phyloP scores from a whole-genome alignment of 2,113 vertebrate genomes.

The Scophthalmus maximus region DNA sequence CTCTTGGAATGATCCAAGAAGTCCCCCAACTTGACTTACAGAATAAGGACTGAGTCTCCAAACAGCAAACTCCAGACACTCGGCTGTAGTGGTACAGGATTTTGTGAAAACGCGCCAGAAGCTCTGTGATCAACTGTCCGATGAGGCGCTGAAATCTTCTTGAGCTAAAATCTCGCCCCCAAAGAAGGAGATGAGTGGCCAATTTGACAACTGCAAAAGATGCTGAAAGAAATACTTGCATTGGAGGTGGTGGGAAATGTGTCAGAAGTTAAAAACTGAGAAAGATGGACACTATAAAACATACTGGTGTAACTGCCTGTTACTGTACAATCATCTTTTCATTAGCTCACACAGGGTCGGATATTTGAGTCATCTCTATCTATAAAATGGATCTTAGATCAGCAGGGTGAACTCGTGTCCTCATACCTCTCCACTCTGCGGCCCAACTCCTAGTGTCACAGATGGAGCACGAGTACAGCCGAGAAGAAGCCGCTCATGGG shows the following conservation, averaged over 20 bases:
- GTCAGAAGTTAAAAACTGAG: background rate
- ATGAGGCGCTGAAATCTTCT: no score
- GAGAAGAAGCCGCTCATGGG: constrained; percentile 90
- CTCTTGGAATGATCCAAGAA: no score
- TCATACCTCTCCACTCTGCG: background rate
- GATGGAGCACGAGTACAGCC: constrained; percentile 89
- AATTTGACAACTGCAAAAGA: background rate
- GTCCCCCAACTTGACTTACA: no score
- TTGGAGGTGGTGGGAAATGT: background rate
- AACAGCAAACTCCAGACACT: no score
- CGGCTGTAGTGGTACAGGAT: no score
- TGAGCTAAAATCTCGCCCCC: no score
- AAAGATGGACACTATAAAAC: background rate
- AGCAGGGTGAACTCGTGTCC: background rate
- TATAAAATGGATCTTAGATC: background rate
- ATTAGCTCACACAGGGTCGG: background rate
- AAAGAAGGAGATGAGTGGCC: background rate
- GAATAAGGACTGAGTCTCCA: no score
- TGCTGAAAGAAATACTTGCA: background rate
- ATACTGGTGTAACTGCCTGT: background rate
- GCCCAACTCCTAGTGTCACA: constrained; percentile 83
- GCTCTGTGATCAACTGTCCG: no score
- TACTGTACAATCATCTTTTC: no score
- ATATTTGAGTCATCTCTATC: background rate
- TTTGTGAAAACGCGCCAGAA: no score